phyloP scores from a whole-genome alignment of 35 echinoderm and acorn worm species.

The Antedon bifida region DNA sequence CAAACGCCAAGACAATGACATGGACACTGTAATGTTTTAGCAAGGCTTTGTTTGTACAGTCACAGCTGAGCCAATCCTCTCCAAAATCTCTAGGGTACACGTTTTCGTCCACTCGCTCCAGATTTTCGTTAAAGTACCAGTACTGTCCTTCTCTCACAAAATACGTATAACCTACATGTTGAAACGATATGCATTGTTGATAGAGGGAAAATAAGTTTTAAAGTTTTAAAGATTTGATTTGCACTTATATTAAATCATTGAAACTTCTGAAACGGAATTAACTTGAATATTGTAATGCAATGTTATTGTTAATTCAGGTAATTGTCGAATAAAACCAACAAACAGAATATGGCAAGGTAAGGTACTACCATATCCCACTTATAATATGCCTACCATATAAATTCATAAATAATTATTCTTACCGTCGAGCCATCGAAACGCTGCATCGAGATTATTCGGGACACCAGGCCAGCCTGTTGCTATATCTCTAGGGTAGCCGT shows the following conservation, averaged over 20 bases:
- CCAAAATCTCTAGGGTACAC: neutral
- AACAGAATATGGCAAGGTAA: no score
- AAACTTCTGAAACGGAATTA: no score
- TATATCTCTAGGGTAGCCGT: conserved; percentile 5
- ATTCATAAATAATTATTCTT: neutral
- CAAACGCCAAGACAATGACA: neutral
- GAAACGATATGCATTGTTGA: no score
- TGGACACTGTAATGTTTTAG: neutral
- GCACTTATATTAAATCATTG: no score
- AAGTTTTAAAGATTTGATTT: no score
- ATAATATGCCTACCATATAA: no score
- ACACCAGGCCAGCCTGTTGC: conserved; percentile 19
- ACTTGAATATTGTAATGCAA: no score
- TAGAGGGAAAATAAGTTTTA: no score
- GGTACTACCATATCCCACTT: no score
- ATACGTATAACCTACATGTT: neutral
- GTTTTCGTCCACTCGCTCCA: neutral
- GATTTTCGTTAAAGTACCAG: neutral
- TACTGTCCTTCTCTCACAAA: neutral
- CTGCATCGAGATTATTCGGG: neutral
- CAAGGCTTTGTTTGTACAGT: neutral
- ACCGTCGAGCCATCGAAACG: neutral
- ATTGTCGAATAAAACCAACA: no score
- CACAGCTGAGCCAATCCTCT: neutral
- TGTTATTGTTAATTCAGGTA: no score